Percentiles rank a stretch among this genome's conserved stretches.
These are phyloP conservation scores for Aramus guarauna DNA, from an alignment of 2,113 vertebrate genomes.

Conservation along the genomic window DNA sequence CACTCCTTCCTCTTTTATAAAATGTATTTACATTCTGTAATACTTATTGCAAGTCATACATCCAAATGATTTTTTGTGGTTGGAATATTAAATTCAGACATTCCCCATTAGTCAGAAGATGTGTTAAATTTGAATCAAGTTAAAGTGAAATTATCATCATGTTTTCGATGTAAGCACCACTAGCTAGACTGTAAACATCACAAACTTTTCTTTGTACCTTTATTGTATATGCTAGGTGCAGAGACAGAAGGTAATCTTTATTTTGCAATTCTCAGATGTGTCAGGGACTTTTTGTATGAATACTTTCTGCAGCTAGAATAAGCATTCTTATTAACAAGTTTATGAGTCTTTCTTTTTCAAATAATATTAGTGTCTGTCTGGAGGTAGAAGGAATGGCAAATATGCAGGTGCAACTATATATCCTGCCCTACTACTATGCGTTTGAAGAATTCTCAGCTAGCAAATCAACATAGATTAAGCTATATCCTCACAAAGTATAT, in stretches of 20 bases:
- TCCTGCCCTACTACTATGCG: not conserved
- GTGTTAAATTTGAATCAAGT: not conserved
- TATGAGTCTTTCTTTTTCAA: not conserved
- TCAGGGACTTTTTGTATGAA: not conserved
- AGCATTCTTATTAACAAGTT: not conserved
- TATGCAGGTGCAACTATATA: not conserved
- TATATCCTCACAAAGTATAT: not conserved
- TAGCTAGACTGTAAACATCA: not conserved
- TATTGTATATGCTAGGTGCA: not conserved
- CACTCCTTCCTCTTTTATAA: not conserved
- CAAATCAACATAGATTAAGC: not conserved
- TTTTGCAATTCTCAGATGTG: not conserved
- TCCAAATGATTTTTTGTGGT: not conserved
- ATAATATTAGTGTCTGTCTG: not conserved
- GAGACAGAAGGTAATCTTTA: not conserved
- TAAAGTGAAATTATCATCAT: not conserved
- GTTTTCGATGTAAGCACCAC: not conserved
- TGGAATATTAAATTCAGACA: not conserved
- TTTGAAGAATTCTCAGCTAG: not conserved
- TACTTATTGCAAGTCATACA: not conserved
- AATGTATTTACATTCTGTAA: not conserved
- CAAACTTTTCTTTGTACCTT: not conserved
- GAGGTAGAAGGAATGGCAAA: not conserved
- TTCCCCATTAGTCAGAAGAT: not conserved
- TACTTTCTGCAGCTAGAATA: not conserved